phyloP scores from a whole-genome alignment of 2,888 invertebrate genomes.

The Drosophila prolongata region DNA sequence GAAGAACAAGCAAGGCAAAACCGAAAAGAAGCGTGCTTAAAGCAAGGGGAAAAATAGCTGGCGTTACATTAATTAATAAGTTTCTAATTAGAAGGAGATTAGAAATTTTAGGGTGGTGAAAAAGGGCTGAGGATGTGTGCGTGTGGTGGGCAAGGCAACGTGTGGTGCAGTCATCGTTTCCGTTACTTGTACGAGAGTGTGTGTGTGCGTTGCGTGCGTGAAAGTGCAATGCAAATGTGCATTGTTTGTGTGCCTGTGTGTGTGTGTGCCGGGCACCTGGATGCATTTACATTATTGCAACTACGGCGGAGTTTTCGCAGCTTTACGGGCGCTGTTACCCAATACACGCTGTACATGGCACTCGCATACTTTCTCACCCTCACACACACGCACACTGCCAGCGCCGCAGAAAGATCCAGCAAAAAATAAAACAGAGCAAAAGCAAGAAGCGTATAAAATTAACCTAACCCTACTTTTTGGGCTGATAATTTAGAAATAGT shows the following conservation, averaged over 20 bases:
- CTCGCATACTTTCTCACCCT: conserved; percentile 13
- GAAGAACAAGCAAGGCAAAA: conserved; percentile 55
- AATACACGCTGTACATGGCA: conserved; percentile 59
- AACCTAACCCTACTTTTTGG: conserved; percentile 77
- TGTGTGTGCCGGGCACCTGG: conserved; percentile 70
- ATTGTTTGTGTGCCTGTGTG: conserved; percentile 18
- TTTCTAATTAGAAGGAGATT: conserved; percentile 37
- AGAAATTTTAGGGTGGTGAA: conserved; percentile 32
- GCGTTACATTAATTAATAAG: conserved; percentile 27
- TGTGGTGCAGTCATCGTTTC: conserved; percentile 65
- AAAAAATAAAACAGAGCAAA: conserved; percentile 66
- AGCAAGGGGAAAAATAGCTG: conserved; percentile 58
- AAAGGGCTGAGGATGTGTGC: conserved; percentile 33
- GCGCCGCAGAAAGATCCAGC: conserved; percentile 77
- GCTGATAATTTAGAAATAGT: conserved; percentile 78
- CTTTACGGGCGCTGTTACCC: conserved; percentile 62
- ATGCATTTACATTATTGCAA: conserved; percentile 60
- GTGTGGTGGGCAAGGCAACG: conserved; percentile 58
- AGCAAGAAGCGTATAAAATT: conserved; percentile 72
- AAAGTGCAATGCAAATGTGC: conserved; percentile 44
- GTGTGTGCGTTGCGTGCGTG: conserved; percentile 15
- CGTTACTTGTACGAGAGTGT: conserved; percentile 58
- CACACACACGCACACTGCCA: conserved; percentile 49
- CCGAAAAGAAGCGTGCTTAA: conserved; percentile 73
- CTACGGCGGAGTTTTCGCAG: conserved; percentile 47